Evolutionary conservation across 1,140 invertebrate genomes (phyloP), one percentile per base, ranked within the genome.

Genomic region (Zaprionus gabonicus): DNA sequence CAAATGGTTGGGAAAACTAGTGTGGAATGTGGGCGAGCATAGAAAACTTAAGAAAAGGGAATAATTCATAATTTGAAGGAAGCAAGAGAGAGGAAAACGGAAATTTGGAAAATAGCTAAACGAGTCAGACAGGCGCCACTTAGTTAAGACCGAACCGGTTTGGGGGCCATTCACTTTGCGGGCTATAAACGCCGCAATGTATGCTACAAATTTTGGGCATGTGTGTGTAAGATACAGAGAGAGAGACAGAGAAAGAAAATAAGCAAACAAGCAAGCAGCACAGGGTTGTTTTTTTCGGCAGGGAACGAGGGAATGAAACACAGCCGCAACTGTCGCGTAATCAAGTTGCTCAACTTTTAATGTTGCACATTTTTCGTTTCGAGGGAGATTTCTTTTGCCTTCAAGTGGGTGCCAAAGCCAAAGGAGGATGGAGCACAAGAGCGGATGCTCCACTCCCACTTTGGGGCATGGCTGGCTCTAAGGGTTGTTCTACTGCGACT

Each of bases 271-370:
- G 41, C n/a, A 10, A 34, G 31, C 7, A 44, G 17, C 27, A 49
- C 6, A 13, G 59, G 71, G 64, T 73, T 55, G 58, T 63, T 77
- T 67, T 31, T 77, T 67, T 57, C 27, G n/a, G 28, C 27, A n/a
- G 3, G 51, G 58, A 73, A 68, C 56, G 27, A 31, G 58, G 13
- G 31, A 71, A 71, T 75, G 72, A 58, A 75, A 75, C 67, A 64
- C 59, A 64, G 59, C 64, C 59, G 56, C 71, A 74, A 53, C 71
- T 78, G 76, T 74, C 76, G 72, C 76, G 66, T 70, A 78, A 78
- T 76, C 76, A 76, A 78, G 76, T 78, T 78, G 76, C 74, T 76
- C 77, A 79, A 79, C 77, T 79, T 79, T 79, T 79, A 79, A 79
- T 79, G 77, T 68, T 76, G 77, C 77, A 78, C 76, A 78, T 78